Percentiles rank a stretch among this genome's conserved stretches.
Evolutionary conservation across 2,113 vertebrate genomes (phyloP).

Genomic region (Poeciliopsis turrubarensis): DNA sequence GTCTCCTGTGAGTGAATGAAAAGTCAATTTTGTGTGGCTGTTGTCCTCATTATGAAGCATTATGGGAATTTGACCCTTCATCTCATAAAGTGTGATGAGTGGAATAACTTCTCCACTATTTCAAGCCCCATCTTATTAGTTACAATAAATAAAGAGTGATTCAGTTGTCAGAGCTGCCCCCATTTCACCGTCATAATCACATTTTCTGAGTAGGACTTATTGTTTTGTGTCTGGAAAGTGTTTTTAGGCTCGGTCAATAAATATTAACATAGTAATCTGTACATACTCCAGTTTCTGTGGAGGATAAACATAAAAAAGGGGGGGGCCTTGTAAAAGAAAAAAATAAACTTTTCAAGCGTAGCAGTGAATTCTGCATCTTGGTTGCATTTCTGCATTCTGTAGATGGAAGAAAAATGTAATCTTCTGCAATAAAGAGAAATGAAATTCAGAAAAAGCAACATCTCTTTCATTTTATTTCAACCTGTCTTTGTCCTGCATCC

Average conservation of each 20-base stretch:
- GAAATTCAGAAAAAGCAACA: not conserved
- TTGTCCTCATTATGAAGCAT: slow-evolving; percentile 52
- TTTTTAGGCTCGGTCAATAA: slow-evolving; percentile 17
- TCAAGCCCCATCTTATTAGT: slow-evolving; percentile 36
- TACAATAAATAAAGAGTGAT: slow-evolving; percentile 32
- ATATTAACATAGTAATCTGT: slow-evolving; percentile 22
- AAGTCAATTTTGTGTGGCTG: slow-evolving; percentile 42
- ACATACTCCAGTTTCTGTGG: slow-evolving; percentile 9
- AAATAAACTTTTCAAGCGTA: not conserved
- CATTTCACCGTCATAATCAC: slow-evolving; percentile 35
- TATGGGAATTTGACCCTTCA: slow-evolving; percentile 38
- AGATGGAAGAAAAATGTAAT: not conserved
- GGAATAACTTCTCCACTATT: slow-evolving; percentile 1
- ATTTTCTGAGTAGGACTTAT: slow-evolving; percentile 30
- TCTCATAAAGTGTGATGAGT: slow-evolving; percentile 27
- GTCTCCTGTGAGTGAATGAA: slow-evolving; percentile 37
- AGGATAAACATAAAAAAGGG: not conserved
- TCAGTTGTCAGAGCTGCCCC: slow-evolving; percentile 22
- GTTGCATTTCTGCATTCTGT: not conserved
- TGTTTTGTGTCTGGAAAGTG: slow-evolving; percentile 26
- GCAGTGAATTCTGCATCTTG: not conserved
- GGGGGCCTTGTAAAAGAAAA: not conserved
- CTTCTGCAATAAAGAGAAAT: not conserved
- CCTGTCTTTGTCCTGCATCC: slow-evolving; percentile 59
- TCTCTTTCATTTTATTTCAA: slow-evolving; percentile 14